Evolutionary conservation across 1,140 invertebrate species (phyloP), one percentile per base, ranked within the genome.

Genomic region (Aphelinus certus): DNA sequence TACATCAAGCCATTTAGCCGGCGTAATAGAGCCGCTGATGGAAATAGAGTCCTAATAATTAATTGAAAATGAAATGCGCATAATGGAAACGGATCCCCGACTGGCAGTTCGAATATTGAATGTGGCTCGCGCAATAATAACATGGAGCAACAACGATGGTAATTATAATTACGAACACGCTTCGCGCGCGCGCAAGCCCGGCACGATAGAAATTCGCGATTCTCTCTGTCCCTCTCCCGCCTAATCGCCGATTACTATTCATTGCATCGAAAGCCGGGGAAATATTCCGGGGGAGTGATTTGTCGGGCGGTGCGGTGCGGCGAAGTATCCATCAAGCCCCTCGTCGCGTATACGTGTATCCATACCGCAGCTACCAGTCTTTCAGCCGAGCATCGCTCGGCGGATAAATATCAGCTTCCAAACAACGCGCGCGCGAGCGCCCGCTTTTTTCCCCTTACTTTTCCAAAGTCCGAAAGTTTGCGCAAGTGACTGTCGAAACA

Each of bases 171-270:
- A 75, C 51, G 61, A n/a, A 53, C 58, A 47, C 53, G 46, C 57
- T 26, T 26, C 26, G 26, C 26, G 26, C 26, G 26, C 26, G 26
- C 26, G 26, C 26, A 7, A 10, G 57, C 57, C 10, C 57, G 65
- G 46, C 57, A 69, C 53, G 42, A 47, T 62, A 49, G 51, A 48
- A 74, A 56, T 56, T 63, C 65, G 58, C 7, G 72, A 66, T 62
- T 48, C 6, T 47, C 26, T 26, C n/a, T 47, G 57, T 26, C 65
- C 6, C 42, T 68, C 43, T 55, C 48, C 26, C 26, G 26, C 57
- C 60, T 75, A 70, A 75, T 75, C 56, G 73, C 3, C 73, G 73
- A 69, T 75, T 75, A 75, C 66, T 58, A 75, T 75, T 75, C 73
- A 75, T 69, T 69, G 73, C 65, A 75, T 69, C 51, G 57, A 43